Percentiles rank a stretch among this genome's conserved stretches.
phyloP scores from a whole-genome alignment of 2,113 vertebrate genomes.

The Arothron firmamentum region DNA sequence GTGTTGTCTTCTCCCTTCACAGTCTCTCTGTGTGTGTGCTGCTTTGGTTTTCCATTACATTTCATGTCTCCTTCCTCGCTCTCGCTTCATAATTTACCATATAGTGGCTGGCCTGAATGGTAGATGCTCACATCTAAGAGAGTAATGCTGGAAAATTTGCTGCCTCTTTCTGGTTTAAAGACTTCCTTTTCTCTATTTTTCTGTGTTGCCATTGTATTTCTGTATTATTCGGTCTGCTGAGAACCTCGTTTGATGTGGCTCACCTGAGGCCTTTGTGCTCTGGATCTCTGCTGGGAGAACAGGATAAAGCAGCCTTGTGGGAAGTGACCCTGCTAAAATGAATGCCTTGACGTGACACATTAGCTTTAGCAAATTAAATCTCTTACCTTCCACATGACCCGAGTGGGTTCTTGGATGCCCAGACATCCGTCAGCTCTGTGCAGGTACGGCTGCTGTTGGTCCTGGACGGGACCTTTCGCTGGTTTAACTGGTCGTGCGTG shows the following conservation, averaged over 20 bases:
- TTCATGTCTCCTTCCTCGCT: conserved; percentile 19
- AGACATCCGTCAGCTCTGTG: conserved; percentile 6
- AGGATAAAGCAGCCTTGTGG: conserved; percentile 21
- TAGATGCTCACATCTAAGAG: neutral
- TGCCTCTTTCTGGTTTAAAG: conserved; percentile 13
- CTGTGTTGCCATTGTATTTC: conserved; percentile 32
- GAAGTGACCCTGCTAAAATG: conserved; percentile 23
- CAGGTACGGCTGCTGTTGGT: conserved; percentile 17
- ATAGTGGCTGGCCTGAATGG: neutral
- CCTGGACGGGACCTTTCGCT: conserved; percentile 12
- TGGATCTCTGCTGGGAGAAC: conserved; percentile 9
- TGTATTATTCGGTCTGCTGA: conserved; percentile 5
- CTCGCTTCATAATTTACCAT: conserved; percentile 14
- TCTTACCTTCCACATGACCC: too few relatives aligned
- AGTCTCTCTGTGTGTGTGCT: neutral
- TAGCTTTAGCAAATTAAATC: neutral
- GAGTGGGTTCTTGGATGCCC: too few relatives aligned
- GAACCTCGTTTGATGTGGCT: conserved; percentile 35
- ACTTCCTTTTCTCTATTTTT: conserved; percentile 29
- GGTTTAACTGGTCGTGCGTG: too few relatives aligned
- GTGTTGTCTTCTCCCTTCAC: neutral
- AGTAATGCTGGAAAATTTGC: conserved; percentile 11
- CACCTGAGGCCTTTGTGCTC: conserved; percentile 24
- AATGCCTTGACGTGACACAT: conserved; percentile 6
- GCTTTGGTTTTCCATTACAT: conserved; percentile 13